These are phyloP conservation scores for Piezodorus guildinii DNA, from an alignment of 1,140 invertebrate genomes.

Conservation along the genomic window DNA sequence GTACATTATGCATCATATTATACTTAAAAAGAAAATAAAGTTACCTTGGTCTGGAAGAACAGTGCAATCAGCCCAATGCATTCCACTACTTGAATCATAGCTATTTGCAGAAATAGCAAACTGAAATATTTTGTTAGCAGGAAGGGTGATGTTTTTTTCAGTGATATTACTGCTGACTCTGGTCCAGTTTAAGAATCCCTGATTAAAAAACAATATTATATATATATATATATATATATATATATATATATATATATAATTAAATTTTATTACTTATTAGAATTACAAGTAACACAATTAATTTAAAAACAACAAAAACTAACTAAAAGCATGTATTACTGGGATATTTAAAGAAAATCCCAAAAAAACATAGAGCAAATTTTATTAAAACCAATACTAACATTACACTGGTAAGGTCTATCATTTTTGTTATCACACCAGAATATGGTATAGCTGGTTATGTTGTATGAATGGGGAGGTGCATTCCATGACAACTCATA, in stretches of 20 bases:
- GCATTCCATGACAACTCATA: constrained; percentile 60
- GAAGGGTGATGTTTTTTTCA: constrained; percentile 40
- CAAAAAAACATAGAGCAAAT: too few species aligned
- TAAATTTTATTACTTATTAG: too few species aligned
- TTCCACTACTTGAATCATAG: constrained; percentile 49
- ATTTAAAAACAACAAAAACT: too few species aligned
- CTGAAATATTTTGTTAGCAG: constrained; percentile 41
- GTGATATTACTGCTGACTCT: constrained; percentile 36
- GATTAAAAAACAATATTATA: constrained; percentile 22
- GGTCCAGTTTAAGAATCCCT: constrained; percentile 48
- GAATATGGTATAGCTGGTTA: constrained; percentile 54
- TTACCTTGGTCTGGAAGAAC: constrained; percentile 50
- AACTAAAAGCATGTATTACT: too few species aligned
- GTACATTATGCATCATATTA: too few species aligned
- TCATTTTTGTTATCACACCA: constrained; percentile 53
- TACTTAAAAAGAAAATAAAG: too few species aligned
- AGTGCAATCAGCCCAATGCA: constrained; percentile 64
- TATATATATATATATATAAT: not conserved
- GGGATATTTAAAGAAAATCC: too few species aligned
- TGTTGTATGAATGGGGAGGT: constrained; percentile 32
- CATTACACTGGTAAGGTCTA: constrained; percentile 45
- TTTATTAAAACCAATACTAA: constrained; percentile 30
- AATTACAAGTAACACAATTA: too few species aligned
- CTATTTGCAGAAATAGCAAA: constrained; percentile 63
- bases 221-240: not conserved